Base-by-base conservation (phyloP, 1,140 invertebrate species). In the Cotesia glomerata region DNA sequence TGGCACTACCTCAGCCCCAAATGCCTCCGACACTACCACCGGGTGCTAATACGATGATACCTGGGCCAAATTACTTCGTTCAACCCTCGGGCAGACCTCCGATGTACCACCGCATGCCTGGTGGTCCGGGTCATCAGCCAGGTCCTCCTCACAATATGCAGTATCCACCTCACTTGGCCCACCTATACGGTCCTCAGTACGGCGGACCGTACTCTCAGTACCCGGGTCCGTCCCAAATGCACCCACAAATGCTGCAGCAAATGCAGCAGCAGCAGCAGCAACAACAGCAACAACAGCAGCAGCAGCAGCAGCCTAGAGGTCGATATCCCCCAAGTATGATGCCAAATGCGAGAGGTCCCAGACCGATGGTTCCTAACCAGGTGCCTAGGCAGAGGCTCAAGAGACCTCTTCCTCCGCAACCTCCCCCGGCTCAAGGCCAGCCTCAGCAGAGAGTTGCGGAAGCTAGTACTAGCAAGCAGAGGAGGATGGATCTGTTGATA, bases 401-500 rank as follows among this genome's bases (percentile, higher is more conserved):
- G 68, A 78, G 84, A 32, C 85, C 86, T 11, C 68, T 82, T 18
- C 79, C 80, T 4, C 75, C 75, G 64, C 54, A 18, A 18, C 5
- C 69, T 58, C 77, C 56, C 0, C 5, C 58, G 0, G 71, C 67
- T 51, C 62, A 75, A 26, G 74, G 67, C 7, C 72, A 73, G 9
- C 69, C 76, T 26, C 74, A 72, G 49, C 78, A 77, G 54, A 69
- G 74, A 16, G 73, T 77, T 45, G 73, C 76, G 16, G 79, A 74
- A 5, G 78, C 78, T 54, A 71, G 75, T 8, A 39, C 59, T 2
- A 34, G 75, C 0, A 89, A 88, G 74, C 85, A 88, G 73, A 87
- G 89, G 65, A 80, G 87, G 52, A 85, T 90, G 80, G 89, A 90
- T 68, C 83, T 90, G 11, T 74, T 90, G 7, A 78, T 90, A 8